These are phyloP conservation scores for Hirtodrosophila trivittata DNA, from an alignment of 2,888 invertebrate species.

Conservation along the genomic window DNA sequence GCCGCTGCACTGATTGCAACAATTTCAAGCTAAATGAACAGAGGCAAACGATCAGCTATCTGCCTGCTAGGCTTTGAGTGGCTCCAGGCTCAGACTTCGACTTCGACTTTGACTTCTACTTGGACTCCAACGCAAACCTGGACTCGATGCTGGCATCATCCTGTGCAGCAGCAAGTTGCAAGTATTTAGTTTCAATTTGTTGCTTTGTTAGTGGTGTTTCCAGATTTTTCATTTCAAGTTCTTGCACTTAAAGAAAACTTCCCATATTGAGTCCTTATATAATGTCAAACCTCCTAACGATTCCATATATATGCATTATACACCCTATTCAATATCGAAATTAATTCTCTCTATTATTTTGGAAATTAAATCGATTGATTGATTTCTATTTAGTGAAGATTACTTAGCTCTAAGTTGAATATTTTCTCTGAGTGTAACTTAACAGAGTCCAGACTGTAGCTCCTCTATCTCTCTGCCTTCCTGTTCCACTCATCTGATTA, in stretches of 20 bases:
- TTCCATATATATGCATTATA: no score
- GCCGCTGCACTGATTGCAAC: slow-evolving; percentile 77
- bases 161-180: slow-evolving; percentile 55
- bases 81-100: slow-evolving; percentile 17
- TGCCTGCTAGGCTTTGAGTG: slow-evolving; percentile 32
- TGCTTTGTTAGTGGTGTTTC: slow-evolving; percentile 77
- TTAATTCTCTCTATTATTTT: no score
- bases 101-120: slow-evolving; percentile 7
- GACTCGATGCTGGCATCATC: slow-evolving; percentile 34
- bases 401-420: no score
- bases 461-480: slow-evolving; percentile 3
- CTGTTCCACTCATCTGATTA: slow-evolving; percentile 66
- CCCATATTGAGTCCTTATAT: no score
- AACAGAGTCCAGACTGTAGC: neutral
- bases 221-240: slow-evolving; percentile 68
- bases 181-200: slow-evolving; percentile 84
- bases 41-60: slow-evolving; percentile 54
- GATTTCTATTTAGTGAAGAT: no score
- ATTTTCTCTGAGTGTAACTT: neutral
- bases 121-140: slow-evolving; percentile 8
- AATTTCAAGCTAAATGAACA: slow-evolving; percentile 78
- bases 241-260: slow-evolving; percentile 3
- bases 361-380: no score
- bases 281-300: no score
- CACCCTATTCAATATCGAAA: no score